Base-by-base conservation (phyloP, 1,140 invertebrate genomes). In the Cherax destructor region DNA sequence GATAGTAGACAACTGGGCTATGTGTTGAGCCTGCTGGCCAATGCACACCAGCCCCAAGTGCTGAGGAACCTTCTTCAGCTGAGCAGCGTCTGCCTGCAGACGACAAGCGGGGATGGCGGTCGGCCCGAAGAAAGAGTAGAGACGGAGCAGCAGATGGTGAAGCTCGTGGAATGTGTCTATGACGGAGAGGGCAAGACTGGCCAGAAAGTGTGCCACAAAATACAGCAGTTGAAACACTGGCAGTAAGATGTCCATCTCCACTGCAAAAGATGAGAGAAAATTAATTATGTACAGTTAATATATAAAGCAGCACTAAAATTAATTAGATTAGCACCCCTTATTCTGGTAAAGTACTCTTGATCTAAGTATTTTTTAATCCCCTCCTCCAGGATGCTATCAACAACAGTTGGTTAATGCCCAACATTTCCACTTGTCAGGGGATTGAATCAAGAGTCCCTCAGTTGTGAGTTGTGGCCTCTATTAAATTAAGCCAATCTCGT, bases 201-300 rank as follows among this genome's bases (percentile, higher is more conserved):
- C 83, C 41, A 92, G 65, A 52, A 92, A 92, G 86, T 92, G 91
- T 52, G 84, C 91, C 13, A 92, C 85, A 83, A 92, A 92, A 72
- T 92, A 92, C 30, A 92, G 21, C 69, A 92, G 61, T 47, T 92
- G 91, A 77, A 92, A 92, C 69, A 92, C 49, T 65, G 91, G 91
- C 30, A 92, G 78, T 13, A 92, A 30, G 4, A 92, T 18, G 69
- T 92, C 78, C 91, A 92, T 92, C 41, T 85, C 83, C 65, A 30
- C 56, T 65, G 65, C n/a, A 84, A 59, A 83, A 41, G 30, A 41
- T 52, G 16, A 41, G 61, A 61, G 21, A 56, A 9, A 59, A 56
- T 21, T 18, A 78, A 30, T n/a, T 10, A 78, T 47, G 41, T 16
- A 47, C 0, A n/a, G 21, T 81, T 81, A 61, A 16, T 30, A 13